Conservation (phyloP, 2,797 vertebrate species). For the Paedocypris micromegethes region DNA sequence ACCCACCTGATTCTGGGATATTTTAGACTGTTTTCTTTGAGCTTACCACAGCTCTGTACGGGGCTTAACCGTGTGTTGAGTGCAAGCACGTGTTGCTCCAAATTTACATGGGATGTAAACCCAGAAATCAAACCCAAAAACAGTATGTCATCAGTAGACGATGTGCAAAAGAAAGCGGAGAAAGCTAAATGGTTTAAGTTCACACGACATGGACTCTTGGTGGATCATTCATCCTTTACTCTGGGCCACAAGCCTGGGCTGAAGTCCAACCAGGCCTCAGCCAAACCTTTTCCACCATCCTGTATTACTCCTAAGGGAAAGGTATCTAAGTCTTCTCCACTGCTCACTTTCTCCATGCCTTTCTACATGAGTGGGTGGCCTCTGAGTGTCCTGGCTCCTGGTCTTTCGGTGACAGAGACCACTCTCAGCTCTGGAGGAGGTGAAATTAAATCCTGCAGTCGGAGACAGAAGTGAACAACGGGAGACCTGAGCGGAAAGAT, state of each 20-base stretch:
- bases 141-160: slow-evolving; percentile 23
- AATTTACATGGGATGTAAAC: no score
- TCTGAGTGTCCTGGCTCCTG: slow-evolving; percentile 27
- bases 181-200: slow-evolving; percentile 35
- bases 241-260: slow-evolving; percentile 44
- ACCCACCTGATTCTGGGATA: slow-evolving; percentile 28
- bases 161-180: slow-evolving; percentile 15
- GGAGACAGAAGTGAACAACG: slow-evolving; percentile 29
- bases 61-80: neutral
- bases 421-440: slow-evolving; percentile 30
- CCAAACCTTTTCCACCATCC: slow-evolving; percentile 28
- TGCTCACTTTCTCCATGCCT: slow-evolving; percentile 32
- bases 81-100: neutral
- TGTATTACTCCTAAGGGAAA: slow-evolving; percentile 36
- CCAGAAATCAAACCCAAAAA: neutral
- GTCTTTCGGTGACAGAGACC: slow-evolving; percentile 31
- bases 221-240: slow-evolving; percentile 42
- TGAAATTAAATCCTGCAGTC: slow-evolving; percentile 29
- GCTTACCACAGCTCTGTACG: neutral
- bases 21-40: slow-evolving; percentile 8
- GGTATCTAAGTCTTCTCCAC: slow-evolving; percentile 34
- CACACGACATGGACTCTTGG: slow-evolving; percentile 44
- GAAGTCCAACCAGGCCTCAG: slow-evolving; percentile 36
- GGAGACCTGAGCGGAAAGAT: slow-evolving; percentile 34
- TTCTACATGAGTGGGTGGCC: slow-evolving; percentile 40